Base-by-base conservation (phyloP, 2,797 vertebrate genomes). In the Todus mexicanus region DNA sequence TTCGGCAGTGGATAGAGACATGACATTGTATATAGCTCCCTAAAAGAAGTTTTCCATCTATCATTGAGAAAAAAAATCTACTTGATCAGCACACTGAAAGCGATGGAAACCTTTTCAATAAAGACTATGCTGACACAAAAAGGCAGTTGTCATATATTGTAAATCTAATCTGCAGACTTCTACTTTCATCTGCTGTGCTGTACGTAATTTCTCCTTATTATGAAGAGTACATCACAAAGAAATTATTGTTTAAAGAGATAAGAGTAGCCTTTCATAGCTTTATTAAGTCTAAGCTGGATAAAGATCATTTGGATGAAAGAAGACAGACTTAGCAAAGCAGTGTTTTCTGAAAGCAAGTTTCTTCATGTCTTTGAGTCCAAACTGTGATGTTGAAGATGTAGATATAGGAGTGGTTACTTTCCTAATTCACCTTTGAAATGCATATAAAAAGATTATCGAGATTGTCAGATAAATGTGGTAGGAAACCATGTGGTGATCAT, bases 241-340 rank as follows among this genome's bases (percentile, higher is more conserved):
- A 89, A 90, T 89, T 87, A 77, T 89, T 93, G 74, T 77, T n/a
- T 77, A 78, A 78, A 53, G 43, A 92, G 78, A 75, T 92, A 87
- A 89, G 79, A 89, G 65, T 72, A 75, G 23, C 43, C 35, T 96
- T 94, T 93, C 75, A 75, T 69, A 72, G 23, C 65, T 61, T 66
- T 95, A 89, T 83, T 90, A 90, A 72, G 93, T 93, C 60, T 56
- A 53, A 78, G 20, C 23, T 72, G 26, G 89, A 91, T 93, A 95
- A 93, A 29, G 26, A 92, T 89, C 69, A 38, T 77, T 72, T 75
- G 47, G 63, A 72, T 87, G 43, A 93, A 89, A 87, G 69, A 77
- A 87, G 69, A 72, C 43, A 70, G 65, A 65, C 66, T 76, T 82
- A 80, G 21, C 38, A 61, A 59, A 72, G 21, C 12, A n/a, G 25